Base-by-base conservation (phyloP, 2,888 invertebrate species). In the Acleris holmiana region DNA sequence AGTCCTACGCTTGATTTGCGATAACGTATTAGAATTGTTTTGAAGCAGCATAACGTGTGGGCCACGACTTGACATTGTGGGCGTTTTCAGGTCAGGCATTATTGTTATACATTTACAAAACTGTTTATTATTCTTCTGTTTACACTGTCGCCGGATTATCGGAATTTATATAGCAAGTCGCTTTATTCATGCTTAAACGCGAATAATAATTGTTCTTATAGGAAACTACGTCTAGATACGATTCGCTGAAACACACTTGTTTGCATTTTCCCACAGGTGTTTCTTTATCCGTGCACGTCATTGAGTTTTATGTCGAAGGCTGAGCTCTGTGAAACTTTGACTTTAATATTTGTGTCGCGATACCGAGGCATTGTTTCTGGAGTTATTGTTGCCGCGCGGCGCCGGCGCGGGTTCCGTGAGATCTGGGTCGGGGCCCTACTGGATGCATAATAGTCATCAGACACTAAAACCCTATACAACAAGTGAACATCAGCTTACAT, bases 211-310 rank as follows among this genome's bases (percentile, higher is more conserved):
- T 54, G 21, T 53, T 60, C 3, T 40, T 44, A 47, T 40, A 61
- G 51, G 61, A 54, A 58, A 63, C 49, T 10, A 29, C 25, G 63
- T 51, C 61, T 51, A 60, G 68, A 71, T 71, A 71, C 71, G 70
- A 72, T 76, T 71, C 73, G 64, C 67, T 70, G 71, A 70, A 67
- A 68, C 35, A 54, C 56, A 82, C 85, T 84, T 88, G 89, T 90
- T 85, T 83, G 78, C 73, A 79, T 85, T 81, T 91, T 91, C 91
- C 85, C 91, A 91, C 91, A 91, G 85, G 83, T 88, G 88, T 89
- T 88, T 87, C 83, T 81, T 65, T 82, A 73, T 69, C 68, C 66
- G 67, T 72, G 77, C 76, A 78, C 84, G 90, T 88, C 90, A 90
- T 86, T 88, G 89, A 86, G 79, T 85, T 82, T 86, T 82, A 85